Percentiles rank a stretch among this genome's conserved stretches.
Conservation (phyloP, 1,140 invertebrate species). For the Lepidostoma basale region DNA sequence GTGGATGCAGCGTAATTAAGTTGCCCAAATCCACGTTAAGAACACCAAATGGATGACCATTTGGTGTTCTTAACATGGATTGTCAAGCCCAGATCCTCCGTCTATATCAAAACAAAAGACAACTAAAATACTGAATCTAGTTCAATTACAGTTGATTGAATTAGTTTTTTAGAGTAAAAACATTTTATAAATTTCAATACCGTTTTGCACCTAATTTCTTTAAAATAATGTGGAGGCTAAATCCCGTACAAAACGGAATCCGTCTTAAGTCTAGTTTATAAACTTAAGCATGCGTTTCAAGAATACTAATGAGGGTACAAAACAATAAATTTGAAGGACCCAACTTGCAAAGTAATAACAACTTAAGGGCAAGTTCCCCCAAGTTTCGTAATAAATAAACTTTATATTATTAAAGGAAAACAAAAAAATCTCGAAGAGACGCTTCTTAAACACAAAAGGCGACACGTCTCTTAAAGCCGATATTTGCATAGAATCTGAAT, state of each 20-base stretch:
- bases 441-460: not conserved
- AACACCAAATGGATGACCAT: too few species aligned
- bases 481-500: conserved; percentile 17
- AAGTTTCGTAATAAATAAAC: conserved; percentile 17
- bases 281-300: not conserved
- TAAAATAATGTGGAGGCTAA: not conserved
- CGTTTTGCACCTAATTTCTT: too few species aligned
- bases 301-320: conserved; percentile 14
- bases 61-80: too few species aligned
- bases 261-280: not conserved
- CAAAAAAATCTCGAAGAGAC: not conserved
- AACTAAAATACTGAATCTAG: too few species aligned
- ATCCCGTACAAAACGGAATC: conserved; percentile 1
- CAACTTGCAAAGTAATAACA: conserved; percentile 13
- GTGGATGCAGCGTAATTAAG: too few species aligned
- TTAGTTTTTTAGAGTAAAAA: too few species aligned
- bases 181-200: too few species aligned
- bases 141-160: too few species aligned
- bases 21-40: too few species aligned
- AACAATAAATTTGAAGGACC: conserved; percentile 15
- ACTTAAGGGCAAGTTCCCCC: not conserved
- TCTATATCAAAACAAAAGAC: too few species aligned
- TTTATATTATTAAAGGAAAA: conserved; percentile 7
- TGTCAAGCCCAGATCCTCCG: too few species aligned
- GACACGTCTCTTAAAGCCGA: conserved; percentile 7